Conservation (phyloP, 2,888 invertebrate genomes). For the Drosophila suboccidentalis region DNA sequence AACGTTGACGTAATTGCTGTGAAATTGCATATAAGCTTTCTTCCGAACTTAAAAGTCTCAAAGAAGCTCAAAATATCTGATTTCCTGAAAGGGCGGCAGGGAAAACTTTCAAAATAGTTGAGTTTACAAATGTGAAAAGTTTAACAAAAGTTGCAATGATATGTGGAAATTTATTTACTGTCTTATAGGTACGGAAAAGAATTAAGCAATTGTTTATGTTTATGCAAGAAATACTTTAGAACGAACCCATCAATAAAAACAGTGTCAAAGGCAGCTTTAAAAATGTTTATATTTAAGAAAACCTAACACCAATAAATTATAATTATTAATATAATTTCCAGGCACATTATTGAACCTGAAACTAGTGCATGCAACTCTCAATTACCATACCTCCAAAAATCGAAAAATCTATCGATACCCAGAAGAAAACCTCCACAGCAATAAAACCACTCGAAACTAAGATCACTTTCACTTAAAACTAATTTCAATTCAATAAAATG, state of each 20-base stretch:
- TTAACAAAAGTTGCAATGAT: slow-evolving; percentile 15
- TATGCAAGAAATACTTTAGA: too few species aligned
- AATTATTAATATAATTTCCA: too few species aligned
- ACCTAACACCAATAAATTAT: too few species aligned
- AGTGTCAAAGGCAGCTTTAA: too few species aligned
- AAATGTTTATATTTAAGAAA: too few species aligned
- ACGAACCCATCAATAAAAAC: too few species aligned
- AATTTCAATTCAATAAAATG: slow-evolving; percentile 16
- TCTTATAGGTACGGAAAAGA: not conserved
- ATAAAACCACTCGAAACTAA: slow-evolving; percentile 15
- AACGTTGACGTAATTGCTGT: slow-evolving; percentile 76
- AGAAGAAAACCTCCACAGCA: not conserved
- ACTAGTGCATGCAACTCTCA: not conserved
- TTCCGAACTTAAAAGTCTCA: slow-evolving; percentile 31
- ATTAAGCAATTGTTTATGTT: not conserved
- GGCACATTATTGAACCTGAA: not conserved
- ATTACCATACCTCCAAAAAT: slow-evolving; percentile 1
- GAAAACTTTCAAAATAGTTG: slow-evolving; percentile 8
- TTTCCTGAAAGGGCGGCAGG: not conserved
- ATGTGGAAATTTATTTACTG: not conserved
- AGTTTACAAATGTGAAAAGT: slow-evolving; percentile 23
- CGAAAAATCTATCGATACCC: not conserved
- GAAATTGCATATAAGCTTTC: slow-evolving; percentile 63
- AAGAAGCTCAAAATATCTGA: slow-evolving; percentile 18
- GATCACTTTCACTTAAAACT: slow-evolving; percentile 45